Evolutionary conservation across 2,113 vertebrate genomes (phyloP).

Genomic region (Sinocyclocheilus anophthalmus): DNA sequence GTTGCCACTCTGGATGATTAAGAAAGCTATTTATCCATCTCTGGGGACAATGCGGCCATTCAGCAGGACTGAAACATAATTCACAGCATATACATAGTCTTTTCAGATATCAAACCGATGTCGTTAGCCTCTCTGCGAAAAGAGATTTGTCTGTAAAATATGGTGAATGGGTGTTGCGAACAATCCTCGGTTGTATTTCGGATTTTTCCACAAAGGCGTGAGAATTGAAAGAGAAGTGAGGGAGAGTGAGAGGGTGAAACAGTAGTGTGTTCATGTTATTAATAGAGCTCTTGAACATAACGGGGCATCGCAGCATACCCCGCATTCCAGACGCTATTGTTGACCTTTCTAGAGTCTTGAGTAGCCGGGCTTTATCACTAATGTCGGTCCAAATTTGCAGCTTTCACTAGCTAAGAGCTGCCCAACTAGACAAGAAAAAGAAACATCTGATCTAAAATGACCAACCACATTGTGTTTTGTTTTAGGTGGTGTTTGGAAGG

Average conservation of each 20-base stretch:
- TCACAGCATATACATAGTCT: constrained; percentile 27
- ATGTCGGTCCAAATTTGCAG: not conserved
- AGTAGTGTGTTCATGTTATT: not conserved
- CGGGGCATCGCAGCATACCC: constrained; percentile 27
- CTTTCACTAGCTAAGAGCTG: not conserved
- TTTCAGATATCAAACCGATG: constrained; percentile 44
- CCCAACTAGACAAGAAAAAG: not conserved
- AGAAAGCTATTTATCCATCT: constrained; percentile 53
- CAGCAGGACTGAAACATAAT: constrained; percentile 24
- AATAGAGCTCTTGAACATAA: constrained; percentile 28
- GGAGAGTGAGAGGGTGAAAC: constrained; percentile 8
- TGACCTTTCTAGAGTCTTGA: constrained; percentile 38
- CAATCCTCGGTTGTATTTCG: constrained; percentile 17
- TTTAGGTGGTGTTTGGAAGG: not conserved
- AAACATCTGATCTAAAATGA: not conserved
- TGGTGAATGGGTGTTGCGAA: constrained; percentile 19
- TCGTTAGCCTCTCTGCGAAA: constrained; percentile 25
- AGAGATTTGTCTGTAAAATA: constrained; percentile 38
- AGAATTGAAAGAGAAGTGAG: constrained; percentile 34
- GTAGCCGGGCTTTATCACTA: not conserved
- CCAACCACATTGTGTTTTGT: not conserved
- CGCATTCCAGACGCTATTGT: constrained; percentile 40
- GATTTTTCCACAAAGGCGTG: not conserved
- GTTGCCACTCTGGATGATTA: constrained; percentile 59
- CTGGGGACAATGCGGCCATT: constrained; percentile 48